phyloP scores from a whole-genome alignment of 2,888 invertebrate genomes.

The Trichogramma dendrolimi region DNA sequence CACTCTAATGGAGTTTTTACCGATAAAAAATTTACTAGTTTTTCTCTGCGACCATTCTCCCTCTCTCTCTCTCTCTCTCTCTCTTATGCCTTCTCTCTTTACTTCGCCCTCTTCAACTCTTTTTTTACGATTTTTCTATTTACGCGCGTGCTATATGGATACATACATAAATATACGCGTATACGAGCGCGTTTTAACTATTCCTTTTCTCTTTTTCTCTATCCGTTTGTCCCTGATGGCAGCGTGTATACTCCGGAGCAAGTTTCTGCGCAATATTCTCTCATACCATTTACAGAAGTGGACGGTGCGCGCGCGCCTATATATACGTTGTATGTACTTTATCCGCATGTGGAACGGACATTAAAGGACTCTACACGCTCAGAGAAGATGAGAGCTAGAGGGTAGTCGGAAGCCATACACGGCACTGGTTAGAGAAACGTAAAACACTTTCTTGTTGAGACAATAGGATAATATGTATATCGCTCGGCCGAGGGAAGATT shows the following conservation, averaged over 20 bases:
- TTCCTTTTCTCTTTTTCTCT: slow-evolving; percentile 24
- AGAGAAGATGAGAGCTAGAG: slow-evolving; percentile 12
- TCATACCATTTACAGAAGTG: not conserved
- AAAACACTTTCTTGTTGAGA: slow-evolving; percentile 23
- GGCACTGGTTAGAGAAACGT: slow-evolving; percentile 16
- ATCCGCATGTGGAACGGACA: not conserved
- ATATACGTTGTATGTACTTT: slow-evolving; percentile 1
- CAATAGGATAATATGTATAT: not conserved
- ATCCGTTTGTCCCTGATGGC: slow-evolving; percentile 20
- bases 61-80: slow-evolving; percentile 31
- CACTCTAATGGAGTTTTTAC: slow-evolving; percentile 51
- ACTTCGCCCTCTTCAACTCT: slow-evolving; percentile 11
- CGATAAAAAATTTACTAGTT: slow-evolving; percentile 51
- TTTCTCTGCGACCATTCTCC: slow-evolving; percentile 31
- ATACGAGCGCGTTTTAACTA: not conserved
- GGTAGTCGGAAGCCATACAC: not conserved
- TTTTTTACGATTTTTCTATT: too few species aligned
- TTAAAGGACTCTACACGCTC: slow-evolving; percentile 1
- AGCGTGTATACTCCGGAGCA: slow-evolving; percentile 21
- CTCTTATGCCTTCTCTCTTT: slow-evolving; percentile 4
- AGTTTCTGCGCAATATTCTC: slow-evolving; percentile 20
- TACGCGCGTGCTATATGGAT: too few species aligned
- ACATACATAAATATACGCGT: too few species aligned
- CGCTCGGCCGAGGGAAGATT: too few species aligned
- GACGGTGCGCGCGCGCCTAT: not conserved